Base-by-base conservation (phyloP, 2,797 vertebrate species). In the Manis crassicaudata region DNA sequence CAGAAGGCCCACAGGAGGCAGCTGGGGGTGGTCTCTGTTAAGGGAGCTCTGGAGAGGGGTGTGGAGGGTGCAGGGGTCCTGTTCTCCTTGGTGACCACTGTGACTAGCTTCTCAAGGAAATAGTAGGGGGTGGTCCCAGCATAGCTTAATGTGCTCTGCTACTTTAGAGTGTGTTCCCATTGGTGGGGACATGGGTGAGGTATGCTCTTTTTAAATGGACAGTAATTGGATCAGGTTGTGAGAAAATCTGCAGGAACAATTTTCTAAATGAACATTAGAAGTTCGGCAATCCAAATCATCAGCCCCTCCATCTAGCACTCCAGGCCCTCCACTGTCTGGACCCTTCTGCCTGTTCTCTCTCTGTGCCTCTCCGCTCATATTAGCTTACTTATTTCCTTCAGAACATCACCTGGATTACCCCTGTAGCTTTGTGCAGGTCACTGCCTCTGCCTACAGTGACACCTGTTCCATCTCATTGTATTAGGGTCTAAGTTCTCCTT, bases 101-200 rank as follows among this genome's bases (percentile, higher is more conserved):
- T 7, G n/a, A 82, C 76, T 63, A 72, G 32, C 40, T 92, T 68
- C 82, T 67, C 67, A 25, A 2, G 23, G 43, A 95, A 67, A 16
- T 1, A 12, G 25, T 52, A 7, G 70, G 6, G 25, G 20, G 14
- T 25, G 5, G 5, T 23, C 21, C 20, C 43, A 6, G 20, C 6
- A 79, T 32, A 79, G 46, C 35, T 12, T 40, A 82, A 32, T 3
- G 1, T 58, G 23, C 35, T 27, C 18, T n/a, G 29, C 72, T 11
- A 7, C 18, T 52, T 58, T 16, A 17, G 18, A 3, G 14, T 0
- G 4, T 60, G 1, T 23, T 52, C 1, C 10, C 17, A 2, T 10
- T 8, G 18, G 9, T 81, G 35, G 35, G 37, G 9, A 18, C 56
- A 62, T 32, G 17, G 14, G 16, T 56, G 11, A 85, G 43, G 6